Base-by-base conservation (phyloP, 2,888 invertebrate species). In the Tenthredo amoena region DNA sequence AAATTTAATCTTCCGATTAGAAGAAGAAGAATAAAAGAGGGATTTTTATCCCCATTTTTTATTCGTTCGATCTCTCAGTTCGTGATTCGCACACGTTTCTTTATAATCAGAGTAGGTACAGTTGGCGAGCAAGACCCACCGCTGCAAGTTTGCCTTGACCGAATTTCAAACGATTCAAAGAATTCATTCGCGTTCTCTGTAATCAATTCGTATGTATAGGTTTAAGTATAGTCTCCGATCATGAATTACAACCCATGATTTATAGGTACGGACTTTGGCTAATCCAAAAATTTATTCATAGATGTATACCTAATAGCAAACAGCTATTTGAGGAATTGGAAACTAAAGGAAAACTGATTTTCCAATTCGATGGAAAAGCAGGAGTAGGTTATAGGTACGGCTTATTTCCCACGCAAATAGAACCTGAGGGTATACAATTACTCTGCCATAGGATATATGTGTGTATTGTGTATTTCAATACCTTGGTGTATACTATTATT, bases 131-230 rank as follows among this genome's bases (percentile, higher is more conserved):
- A 7, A 40, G 26, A 50, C 6, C n/a, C 31, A 31, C 10, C 26
- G 7, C 12, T 47, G 18, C 6, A 21, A n/a, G 83, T 47, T 83
- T 47, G 50, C 83, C 68, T 83, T 83, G 83, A 83, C 83, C 83
- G 68, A 83, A 71, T 83, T 83, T 68, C 37, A 43, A 47, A 34
- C 43, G 9, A 83, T 71, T 62, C 62, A 40, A 81, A 58, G 81
- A 21, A 81, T 40, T 58, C 58, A 21, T 62, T 79, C 58, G 34
- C 79, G 37, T 58, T 34, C 37, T 79, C 18, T 79, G 12, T 12
- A 26, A 10, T 9, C 40, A 58, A 37, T 74, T 40, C 21, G 31
- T 21, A 4, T 31, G 26, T n/a, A 12, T n/a, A 34, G 15, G 4
- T 12, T 34, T 3, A 15, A 47, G 47, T 15, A 47, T 47, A 15